Conservation (phyloP, 2,113 vertebrate species). For the Neodontobutis hainanensis region DNA sequence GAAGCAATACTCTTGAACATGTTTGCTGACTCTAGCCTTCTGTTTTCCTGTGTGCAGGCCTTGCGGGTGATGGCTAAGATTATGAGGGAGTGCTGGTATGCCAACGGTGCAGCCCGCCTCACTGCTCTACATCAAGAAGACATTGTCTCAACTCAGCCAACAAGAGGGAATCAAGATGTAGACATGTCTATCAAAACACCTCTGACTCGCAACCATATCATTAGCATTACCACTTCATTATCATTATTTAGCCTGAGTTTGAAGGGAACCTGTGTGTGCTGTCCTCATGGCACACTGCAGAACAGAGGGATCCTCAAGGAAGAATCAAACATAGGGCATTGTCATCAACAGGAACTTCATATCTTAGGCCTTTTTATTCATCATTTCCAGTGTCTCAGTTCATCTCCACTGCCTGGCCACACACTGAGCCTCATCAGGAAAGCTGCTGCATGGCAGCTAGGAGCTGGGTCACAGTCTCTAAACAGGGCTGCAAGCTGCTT, state of each 20-base stretch:
- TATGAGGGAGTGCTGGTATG: slow-evolving; percentile 99
- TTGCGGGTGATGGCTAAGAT: slow-evolving; percentile 99
- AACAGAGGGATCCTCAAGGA: neutral
- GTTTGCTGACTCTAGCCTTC: neutral
- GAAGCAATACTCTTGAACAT: no score
- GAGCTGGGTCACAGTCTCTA: slow-evolving; percentile 16
- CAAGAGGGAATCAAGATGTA: slow-evolving; percentile 99
- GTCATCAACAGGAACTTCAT: neutral
- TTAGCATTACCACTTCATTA: slow-evolving; percentile 44
- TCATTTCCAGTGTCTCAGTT: neutral
- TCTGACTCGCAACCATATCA: slow-evolving; percentile 49
- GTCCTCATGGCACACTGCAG: neutral
- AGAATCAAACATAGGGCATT: slow-evolving; percentile 9
- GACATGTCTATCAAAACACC: slow-evolving; percentile 43
- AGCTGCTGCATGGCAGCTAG: neutral
- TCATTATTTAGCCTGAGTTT: slow-evolving; percentile 18
- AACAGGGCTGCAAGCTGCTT: slow-evolving; percentile 37
- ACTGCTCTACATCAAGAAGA: slow-evolving; percentile 98
- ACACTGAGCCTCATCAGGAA: neutral
- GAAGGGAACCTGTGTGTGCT: slow-evolving; percentile 13
- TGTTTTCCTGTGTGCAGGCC: slow-evolving; percentile 78
- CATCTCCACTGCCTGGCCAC: neutral
- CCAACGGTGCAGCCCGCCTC: slow-evolving; percentile 93
- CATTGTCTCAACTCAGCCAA: slow-evolving; percentile 95
- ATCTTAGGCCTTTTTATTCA: neutral